phyloP scores from a whole-genome alignment of 2,888 invertebrate species.

The Hyposoter dolosus region DNA sequence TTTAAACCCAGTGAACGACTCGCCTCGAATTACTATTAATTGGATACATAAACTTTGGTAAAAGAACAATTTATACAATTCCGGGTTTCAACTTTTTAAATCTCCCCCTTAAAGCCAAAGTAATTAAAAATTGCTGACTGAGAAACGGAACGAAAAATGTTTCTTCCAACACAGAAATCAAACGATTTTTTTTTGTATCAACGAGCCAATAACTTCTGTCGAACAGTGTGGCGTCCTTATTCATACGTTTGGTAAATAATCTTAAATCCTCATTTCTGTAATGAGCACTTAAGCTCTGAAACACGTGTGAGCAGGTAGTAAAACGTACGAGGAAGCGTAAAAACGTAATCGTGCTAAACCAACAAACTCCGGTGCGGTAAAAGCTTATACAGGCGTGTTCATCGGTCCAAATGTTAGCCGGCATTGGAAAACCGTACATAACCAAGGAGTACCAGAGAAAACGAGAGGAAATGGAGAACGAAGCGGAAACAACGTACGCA shows the following conservation, averaged over 20 bases:
- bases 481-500: slow-evolving; percentile 43
- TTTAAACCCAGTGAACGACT: slow-evolving; percentile 33
- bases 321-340: slow-evolving; percentile 5
- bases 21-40: slow-evolving; percentile 37
- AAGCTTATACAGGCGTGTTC: slow-evolving; percentile 34
- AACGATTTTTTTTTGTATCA: not conserved
- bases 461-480: slow-evolving; percentile 15
- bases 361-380: not conserved
- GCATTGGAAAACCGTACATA: slow-evolving; percentile 14
- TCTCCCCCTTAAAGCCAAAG: not conserved
- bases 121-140: not conserved
- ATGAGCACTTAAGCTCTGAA: slow-evolving; percentile 20
- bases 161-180: not conserved
- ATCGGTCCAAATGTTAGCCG: slow-evolving; percentile 42
- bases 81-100: not conserved
- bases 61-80: slow-evolving; percentile 4
- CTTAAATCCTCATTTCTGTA: slow-evolving; percentile 12
- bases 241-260: not conserved
- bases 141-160: not conserved
- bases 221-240: not conserved
- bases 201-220: not conserved
- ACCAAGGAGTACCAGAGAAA: slow-evolving; percentile 10
- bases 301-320: slow-evolving; percentile 18
- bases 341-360: slow-evolving; percentile 12
- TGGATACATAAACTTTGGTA: slow-evolving; percentile 48